phyloP scores from a whole-genome alignment of 2,888 invertebrate genomes.

The Loripinus fragilis region DNA sequence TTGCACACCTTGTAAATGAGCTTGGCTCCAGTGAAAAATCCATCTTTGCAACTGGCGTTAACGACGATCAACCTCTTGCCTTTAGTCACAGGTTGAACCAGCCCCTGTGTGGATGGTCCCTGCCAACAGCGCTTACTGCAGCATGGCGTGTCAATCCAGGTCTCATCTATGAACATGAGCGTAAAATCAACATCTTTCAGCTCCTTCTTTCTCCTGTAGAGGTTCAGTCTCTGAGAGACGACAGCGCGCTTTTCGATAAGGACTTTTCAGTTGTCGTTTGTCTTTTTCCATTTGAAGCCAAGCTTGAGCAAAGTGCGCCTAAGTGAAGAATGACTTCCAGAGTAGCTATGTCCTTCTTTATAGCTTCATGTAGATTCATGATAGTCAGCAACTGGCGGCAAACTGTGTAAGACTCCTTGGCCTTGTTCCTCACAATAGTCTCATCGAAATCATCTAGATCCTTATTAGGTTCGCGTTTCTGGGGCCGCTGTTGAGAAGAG shows the following conservation, averaged over 20 bases:
- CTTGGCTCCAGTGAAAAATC: too few relatives aligned
- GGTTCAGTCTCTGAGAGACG: slow-evolving; percentile 15
- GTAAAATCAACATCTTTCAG: slow-evolving; percentile 13
- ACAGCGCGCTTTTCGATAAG: slow-evolving; percentile 15
- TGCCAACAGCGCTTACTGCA: slow-evolving; percentile 42
- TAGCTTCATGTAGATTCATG: too few relatives aligned
- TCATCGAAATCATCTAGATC: slow-evolving; percentile 28
- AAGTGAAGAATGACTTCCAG: not conserved
- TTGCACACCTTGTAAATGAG: slow-evolving; percentile 19
- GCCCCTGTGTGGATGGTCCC: slow-evolving; percentile 3
- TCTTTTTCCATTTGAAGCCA: slow-evolving; percentile 29
- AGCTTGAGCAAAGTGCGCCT: slow-evolving; percentile 9
- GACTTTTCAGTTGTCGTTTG: slow-evolving; percentile 29
- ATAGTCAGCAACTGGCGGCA: slow-evolving; percentile 19
- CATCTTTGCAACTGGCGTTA: slow-evolving; percentile 22
- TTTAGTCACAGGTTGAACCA: slow-evolving; percentile 10
- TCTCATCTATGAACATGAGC: slow-evolving; percentile 40
- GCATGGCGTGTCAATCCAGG: slow-evolving; percentile 40
- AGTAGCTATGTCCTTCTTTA: too few relatives aligned
- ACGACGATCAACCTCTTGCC: slow-evolving; percentile 40
- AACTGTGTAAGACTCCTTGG: slow-evolving; percentile 24
- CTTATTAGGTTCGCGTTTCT: not conserved
- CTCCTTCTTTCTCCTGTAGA: slow-evolving; percentile 21
- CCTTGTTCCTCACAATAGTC: slow-evolving; percentile 15
- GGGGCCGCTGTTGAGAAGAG: not conserved